A percentile compares a stretch with the other conserved stretches of the same genome.
phyloP scores from a whole-genome alignment of 2,888 invertebrate species.

The Apeira syringaria region DNA sequence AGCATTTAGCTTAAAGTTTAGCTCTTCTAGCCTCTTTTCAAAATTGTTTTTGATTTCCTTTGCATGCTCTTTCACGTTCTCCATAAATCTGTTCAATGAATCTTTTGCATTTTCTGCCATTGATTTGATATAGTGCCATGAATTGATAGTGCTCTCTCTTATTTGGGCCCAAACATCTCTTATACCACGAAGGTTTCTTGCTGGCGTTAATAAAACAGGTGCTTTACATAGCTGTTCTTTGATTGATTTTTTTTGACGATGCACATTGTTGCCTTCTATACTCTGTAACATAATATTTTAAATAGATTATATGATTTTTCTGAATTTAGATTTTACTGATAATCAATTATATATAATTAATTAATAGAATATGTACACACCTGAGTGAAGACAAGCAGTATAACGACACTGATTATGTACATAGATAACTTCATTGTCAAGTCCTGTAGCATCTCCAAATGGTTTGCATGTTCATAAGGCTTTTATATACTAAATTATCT shows the following conservation, averaged over 20 bases:
- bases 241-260: slow-evolving; percentile 4
- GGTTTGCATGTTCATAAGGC: slow-evolving; percentile 17
- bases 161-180: slow-evolving; percentile 43
- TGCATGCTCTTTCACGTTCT: slow-evolving; percentile 41
- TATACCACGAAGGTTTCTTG: slow-evolving; percentile 24
- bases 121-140: slow-evolving; percentile 46
- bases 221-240: slow-evolving; percentile 4
- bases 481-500: slow-evolving; percentile 27
- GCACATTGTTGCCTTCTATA: slow-evolving; percentile 16
- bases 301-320: not conserved
- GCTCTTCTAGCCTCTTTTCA: slow-evolving; percentile 33
- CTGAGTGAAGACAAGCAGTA: slow-evolving; percentile 18
- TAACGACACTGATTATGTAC: slow-evolving; percentile 12
- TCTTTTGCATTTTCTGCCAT: slow-evolving; percentile 40
- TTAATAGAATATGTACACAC: slow-evolving; percentile 9
- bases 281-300: too few species aligned
- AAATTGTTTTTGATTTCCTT: slow-evolving; percentile 32
- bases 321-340: too few species aligned
- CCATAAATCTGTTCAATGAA: slow-evolving; percentile 39
- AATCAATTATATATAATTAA: not conserved
- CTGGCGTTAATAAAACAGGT: slow-evolving; percentile 16
- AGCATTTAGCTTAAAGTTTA: slow-evolving; percentile 35
- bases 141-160: slow-evolving; percentile 39
- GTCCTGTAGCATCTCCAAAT: slow-evolving; percentile 14
- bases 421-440: slow-evolving; percentile 23